Evolutionary conservation across 2,797 vertebrate species (phyloP), one percentile per base, ranked within the genome.

Genomic region (Leptodactylus fallax): DNA sequence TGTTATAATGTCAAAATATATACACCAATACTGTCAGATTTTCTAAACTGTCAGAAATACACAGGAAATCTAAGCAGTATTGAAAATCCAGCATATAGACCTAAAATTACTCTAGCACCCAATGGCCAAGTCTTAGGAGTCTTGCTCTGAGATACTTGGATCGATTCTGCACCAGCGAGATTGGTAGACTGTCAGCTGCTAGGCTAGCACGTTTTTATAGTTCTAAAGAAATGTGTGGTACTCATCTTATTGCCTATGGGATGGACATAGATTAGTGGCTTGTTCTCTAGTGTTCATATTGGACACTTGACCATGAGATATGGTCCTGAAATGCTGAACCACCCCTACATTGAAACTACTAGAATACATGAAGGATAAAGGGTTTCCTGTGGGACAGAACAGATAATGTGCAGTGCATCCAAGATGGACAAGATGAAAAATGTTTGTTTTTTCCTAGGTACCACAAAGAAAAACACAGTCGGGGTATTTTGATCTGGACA

Each of bases 401-500:
- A 36, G 36, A 36, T 16, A 67, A 79, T 47, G 21, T 71, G 36
- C 6, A 19, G 19, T 16, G 23, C 25, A n/a, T 12, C 23, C 36
- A 36, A 36, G 36, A 36, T 27, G 67, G 74, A 63, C 16, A 53
- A 86, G 36, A 56, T 87, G 45, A 81, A 63, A 81, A 90, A 81
- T 86, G 76, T 88, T 92, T 69, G 91, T 87, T 91, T 89, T 90
- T 56, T 65, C 90, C 90, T 91, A 99, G 98, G 97, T 99, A 96
- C 98, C 98, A 94, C 97, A 98, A 94, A 98, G 98, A 91, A 99
- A 95, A 95, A 96, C 95, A 91, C 97, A 97, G 85, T 98, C 97
- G n/a, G 97, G 98, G 90, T 99, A 96, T 94, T 99, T 99, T 96
- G 97, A 99, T 95, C 94, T 99, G 92, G 97, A 99, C 95, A 94